phyloP scores from a whole-genome alignment of 2,797 vertebrate genomes.

The Triplophysa bombifrons region DNA sequence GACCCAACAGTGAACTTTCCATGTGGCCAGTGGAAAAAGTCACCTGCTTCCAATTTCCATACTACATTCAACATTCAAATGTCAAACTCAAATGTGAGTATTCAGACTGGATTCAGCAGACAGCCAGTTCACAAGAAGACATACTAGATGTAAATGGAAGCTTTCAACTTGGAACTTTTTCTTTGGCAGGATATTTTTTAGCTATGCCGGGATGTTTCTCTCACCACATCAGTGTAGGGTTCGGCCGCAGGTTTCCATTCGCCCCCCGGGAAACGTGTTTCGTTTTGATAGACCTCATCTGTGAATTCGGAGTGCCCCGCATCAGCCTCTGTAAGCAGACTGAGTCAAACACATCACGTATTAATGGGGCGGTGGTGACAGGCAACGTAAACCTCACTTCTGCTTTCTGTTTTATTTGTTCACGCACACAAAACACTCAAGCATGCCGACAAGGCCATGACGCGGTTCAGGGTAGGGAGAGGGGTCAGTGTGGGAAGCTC shows the following conservation, averaged over 20 bases:
- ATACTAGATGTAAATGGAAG: neutral
- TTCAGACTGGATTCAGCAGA: neutral
- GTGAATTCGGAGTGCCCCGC: slow-evolving; percentile 96
- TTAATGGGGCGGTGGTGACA: slow-evolving; percentile 1
- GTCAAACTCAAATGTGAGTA: neutral
- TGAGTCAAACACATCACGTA: slow-evolving; percentile 58
- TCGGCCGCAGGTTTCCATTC: slow-evolving; percentile 91
- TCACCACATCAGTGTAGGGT: slow-evolving; percentile 91
- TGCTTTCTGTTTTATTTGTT: neutral
- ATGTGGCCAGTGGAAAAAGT: slow-evolving; percentile 1
- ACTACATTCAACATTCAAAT: slow-evolving; percentile 5
- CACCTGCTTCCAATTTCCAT: neutral
- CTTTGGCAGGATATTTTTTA: neutral
- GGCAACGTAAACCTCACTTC: neutral
- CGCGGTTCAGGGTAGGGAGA: slow-evolving; percentile 8
- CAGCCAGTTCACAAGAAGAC: neutral
- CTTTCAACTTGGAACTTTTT: slow-evolving; percentile 6
- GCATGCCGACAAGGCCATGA: slow-evolving; percentile 17
- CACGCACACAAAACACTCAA: slow-evolving; percentile 1
- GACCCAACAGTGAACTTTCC: neutral
- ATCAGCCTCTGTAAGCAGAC: slow-evolving; percentile 93
- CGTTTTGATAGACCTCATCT: slow-evolving; percentile 94
- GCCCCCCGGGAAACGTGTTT: slow-evolving; percentile 89
- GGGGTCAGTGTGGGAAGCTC: slow-evolving; percentile 29
- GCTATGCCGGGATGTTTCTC: slow-evolving; percentile 48